Conservation (phyloP, 2,113 vertebrate species). For the Mystacornis crossleyi region DNA sequence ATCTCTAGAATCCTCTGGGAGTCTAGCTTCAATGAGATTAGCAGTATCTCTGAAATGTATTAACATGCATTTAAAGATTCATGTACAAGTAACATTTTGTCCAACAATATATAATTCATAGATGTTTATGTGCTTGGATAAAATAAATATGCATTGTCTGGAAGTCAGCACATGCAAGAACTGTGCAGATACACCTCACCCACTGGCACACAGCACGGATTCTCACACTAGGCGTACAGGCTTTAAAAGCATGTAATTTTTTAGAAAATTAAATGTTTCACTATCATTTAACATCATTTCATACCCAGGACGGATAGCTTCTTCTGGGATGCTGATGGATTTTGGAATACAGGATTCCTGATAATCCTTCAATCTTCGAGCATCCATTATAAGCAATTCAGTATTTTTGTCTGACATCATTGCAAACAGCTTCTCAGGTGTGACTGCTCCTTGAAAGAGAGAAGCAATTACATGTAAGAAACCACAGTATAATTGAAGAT, state of each 20-base stretch:
- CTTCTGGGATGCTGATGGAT: constrained; percentile 90
- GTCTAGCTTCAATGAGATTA: constrained; percentile 87
- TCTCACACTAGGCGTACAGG: not conserved
- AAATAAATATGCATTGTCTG: not conserved
- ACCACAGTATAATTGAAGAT: not conserved
- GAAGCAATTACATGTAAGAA: not conserved
- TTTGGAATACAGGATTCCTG: constrained; percentile 88
- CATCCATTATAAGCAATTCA: constrained; percentile 91
- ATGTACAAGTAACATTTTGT: not conserved
- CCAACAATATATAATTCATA: not conserved
- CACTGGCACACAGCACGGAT: not conserved
- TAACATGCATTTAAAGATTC: not conserved
- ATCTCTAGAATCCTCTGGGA: constrained; percentile 86
- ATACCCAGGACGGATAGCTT: constrained; percentile 91
- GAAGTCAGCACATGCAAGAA: not conserved
- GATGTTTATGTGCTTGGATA: not conserved
- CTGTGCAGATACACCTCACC: not conserved
- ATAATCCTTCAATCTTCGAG: constrained; percentile 83
- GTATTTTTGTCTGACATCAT: constrained; percentile 89
- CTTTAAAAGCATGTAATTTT: not conserved
- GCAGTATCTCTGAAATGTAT: constrained; percentile 86
- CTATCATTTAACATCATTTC: not conserved
- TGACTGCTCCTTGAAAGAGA: constrained; percentile 80
- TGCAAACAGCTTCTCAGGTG: constrained; percentile 87
- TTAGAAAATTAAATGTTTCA: not conserved